Base-by-base conservation (phyloP, 1,140 invertebrate genomes). In the Drosophila pruinosa region DNA sequence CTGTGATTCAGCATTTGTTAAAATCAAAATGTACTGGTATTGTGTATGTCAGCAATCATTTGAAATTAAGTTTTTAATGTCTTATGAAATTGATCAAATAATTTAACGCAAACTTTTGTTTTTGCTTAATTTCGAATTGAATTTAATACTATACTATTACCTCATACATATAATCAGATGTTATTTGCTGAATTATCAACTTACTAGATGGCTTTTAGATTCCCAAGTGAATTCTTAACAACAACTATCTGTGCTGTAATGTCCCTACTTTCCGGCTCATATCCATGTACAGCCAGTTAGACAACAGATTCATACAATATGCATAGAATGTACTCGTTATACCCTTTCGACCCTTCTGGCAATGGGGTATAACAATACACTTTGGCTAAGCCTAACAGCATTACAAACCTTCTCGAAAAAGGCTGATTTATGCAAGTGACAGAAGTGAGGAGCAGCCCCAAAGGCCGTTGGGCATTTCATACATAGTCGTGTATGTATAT, bases 351-450 rank as follows among this genome's bases (percentile, higher is more conserved):
- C 12, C 41, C 62, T 10, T 24, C 41, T 38, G 43, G 43, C 58
- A 38, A 15, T 50, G 43, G 43, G 31, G 4, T 39, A 68, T 59
- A 68, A 61, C 54, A 61, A 52, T 59, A 61, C 56, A 68, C 48
- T 79, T 78, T 71, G 34, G 53, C 64, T 61, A 75, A 78, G 76
- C 65, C 64, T 59, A 48, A 77, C 47, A 64, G 47, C 67, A 76
- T 65, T 59, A 76, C 58, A 38, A 38, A 31, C 17, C 6, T 19
- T 22, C 24, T 2, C 4, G 45, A 61, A 59, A 41, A 48, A n/a
- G 41, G 22, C 31, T 72, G 58, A 78, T 64, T 79, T 54, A 45
- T 38, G 48, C 64, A 59, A 73, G 56, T 63, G 63, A 47, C 68
- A 70, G 48, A 43, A 47, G 26, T 58, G 17, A 19, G 15, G 54